Evolutionary conservation across 2,797 vertebrate species (phyloP).

Genomic region (Tragopan temminckii): DNA sequence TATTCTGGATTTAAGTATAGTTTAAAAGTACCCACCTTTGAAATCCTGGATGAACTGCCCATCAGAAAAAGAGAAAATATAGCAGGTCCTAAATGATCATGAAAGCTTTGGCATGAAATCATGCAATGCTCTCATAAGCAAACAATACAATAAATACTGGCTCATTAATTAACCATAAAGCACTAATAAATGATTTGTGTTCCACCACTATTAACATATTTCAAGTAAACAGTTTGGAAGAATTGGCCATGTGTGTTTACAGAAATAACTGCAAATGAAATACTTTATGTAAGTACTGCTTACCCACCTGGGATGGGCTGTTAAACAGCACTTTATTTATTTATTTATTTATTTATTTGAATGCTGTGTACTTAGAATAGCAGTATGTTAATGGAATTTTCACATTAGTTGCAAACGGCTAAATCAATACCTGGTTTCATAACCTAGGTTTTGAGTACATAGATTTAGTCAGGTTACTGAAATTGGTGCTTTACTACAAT

Average conservation of each 20-base stretch:
- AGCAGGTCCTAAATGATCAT: background rate
- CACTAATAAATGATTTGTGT: slow-evolving; percentile 13
- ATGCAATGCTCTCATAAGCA: background rate
- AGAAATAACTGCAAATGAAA: slow-evolving; percentile 46
- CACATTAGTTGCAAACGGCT: background rate
- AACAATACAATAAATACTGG: slow-evolving; percentile 19
- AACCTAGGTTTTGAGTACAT: background rate
- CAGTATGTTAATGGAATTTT: background rate
- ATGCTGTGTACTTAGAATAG: background rate
- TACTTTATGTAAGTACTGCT: slow-evolving; percentile 4
- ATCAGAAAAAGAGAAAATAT: background rate
- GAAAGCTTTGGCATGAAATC: background rate
- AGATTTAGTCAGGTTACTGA: background rate
- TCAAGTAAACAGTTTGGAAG: slow-evolving; percentile 39
- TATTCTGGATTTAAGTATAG: background rate
- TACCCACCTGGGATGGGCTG: background rate
- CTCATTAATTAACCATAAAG: slow-evolving; percentile 48
- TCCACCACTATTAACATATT: slow-evolving; percentile 12
- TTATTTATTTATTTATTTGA: background rate
- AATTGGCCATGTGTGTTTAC: slow-evolving; percentile 52
- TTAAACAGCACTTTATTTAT: background rate
- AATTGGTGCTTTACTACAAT: background rate
- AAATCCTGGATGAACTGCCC: background rate
- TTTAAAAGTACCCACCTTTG: background rate
- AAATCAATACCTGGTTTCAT: background rate